A percentile compares a stretch with the other conserved stretches of the same genome.
Evolutionary conservation across 1,140 invertebrate species (phyloP).

Genomic region (Anastrepha ludens): DNA sequence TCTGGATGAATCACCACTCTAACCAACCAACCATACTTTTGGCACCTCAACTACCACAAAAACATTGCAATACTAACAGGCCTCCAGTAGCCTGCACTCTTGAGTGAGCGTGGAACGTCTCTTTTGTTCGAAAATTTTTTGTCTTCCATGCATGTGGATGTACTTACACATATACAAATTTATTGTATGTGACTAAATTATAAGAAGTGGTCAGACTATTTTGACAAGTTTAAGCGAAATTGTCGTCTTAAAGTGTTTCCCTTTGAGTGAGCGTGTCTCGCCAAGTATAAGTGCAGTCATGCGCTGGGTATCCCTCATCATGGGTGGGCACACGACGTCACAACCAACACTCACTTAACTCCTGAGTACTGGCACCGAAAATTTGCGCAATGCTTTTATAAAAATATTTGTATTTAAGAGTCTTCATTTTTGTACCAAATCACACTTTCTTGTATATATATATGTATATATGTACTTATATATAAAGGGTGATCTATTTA

Average conservation of each 20-base stretch:
- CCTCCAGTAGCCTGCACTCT: background rate
- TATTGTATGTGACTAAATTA: background rate
- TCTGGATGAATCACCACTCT: too few relatives aligned
- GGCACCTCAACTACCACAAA: background rate
- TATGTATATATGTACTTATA: too few relatives aligned
- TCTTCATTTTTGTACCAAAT: too few relatives aligned
- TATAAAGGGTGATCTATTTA: too few relatives aligned
- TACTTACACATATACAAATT: background rate
- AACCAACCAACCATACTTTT: too few relatives aligned
- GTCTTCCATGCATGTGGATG: background rate
- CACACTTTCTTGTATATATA: too few relatives aligned
- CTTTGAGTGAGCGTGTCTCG: constrained; percentile 11
- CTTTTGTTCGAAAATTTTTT: too few relatives aligned
- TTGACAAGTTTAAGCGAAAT: constrained; percentile 3
- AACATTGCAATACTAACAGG: background rate
- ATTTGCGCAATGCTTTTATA: background rate
- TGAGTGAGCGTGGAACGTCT: too few relatives aligned
- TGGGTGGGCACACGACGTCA: background rate
- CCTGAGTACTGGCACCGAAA: background rate
- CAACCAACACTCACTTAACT: background rate
- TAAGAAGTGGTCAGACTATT: constrained; percentile 1
- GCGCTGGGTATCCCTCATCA: background rate
- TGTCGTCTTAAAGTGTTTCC: constrained; percentile 35
- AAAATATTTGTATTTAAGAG: background rate
- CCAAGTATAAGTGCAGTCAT: background rate